Evolutionary conservation across 2,888 invertebrate species (phyloP), one percentile per base, ranked within the genome.

Genomic region (Rhagium mordax): DNA sequence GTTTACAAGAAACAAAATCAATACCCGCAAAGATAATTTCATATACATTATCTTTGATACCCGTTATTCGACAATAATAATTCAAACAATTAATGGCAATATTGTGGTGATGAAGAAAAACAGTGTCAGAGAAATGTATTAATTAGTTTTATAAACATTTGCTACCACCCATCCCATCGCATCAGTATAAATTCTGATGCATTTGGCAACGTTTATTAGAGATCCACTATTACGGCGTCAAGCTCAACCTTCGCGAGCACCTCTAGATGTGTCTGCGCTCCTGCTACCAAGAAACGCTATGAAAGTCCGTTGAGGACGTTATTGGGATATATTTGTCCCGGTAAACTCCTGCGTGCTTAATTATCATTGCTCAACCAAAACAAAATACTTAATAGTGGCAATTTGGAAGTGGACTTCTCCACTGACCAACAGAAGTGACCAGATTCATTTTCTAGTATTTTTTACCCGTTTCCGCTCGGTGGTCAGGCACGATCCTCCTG

Each of bases 221-320:
- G 24, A 33, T 13, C 10, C 13, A 29, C 29, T 29, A 3, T 13
- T 10, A 33, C 13, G 8, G 29, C 29, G 29, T 8, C 29, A 6
- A 1, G 8, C 6, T n/a, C n/a, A n/a, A n/a, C n/a, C 6, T 33
- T 27, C 27, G 6, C 33, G 10, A 33, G 0, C 5, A 78, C 80
- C 79, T 79, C 72, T 70, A 74, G 5, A 2, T 3, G 16, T 67
- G 75, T 79, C 83, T 85, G 83, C 64, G 72, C 20, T 65, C 84
- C 84, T 84, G 79, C 53, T 82, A 74, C 67, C 75, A 78, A 76
- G 78, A 81, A 83, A 81, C 82, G 80, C 76, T 78, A 80, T 82
- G 81, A 79, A 85, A 84, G 85, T 85, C 85, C 85, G 84, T 83
- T 83, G 83, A 81, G 83, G 82, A 79, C 79, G 76, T 81, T 79